Evolutionary conservation across 2,888 invertebrate species (phyloP), one percentile per base, ranked within the genome.

Genomic region (Zygaena filipendulae): DNA sequence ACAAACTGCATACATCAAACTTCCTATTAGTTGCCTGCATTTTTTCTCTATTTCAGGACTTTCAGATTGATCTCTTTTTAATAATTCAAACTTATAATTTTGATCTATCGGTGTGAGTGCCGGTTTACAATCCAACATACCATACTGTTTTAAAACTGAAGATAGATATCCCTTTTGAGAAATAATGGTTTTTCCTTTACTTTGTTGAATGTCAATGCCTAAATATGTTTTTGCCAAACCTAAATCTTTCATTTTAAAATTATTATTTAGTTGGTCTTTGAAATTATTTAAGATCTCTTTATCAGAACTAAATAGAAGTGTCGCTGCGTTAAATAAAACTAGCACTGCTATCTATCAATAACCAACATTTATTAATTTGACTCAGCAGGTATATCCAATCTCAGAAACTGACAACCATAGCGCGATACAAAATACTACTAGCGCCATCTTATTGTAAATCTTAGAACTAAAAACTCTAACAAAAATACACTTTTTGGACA

Each of bases 1-100:
- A 19, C 25, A 34, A 9, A 28, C 40, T 11, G 40, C 41, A 36
- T 43, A 43, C 25, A 33, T 25, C 5, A 41, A 23, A 26, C 34
- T 25, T 3, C 41, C 43, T 13, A 42, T 42, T 4, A 42, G 32
- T 19, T 32, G 16, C 19, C 39, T 35, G 34, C 42, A 44, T 14
- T 9, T 20, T 3, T 35, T 39, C 30, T 40, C 36, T 16, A 35
- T 26, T 11, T 32, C 12, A 27, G 28, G 13, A 23, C 21, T 18
- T 8, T 6, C 21, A 8, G n/a, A 11, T 4, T 8, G 4, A n/a
- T 19, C n/a, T 13, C n/a, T 21, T 18, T 29, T 8, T 13, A 38
- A 18, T 9, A 27, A 10, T 12, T 33, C 30, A 13, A 6, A 13
- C 16, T 35, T 29, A 25, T 25, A 35, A 8, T 33, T 33, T 12